phyloP scores from a whole-genome alignment of 2,113 vertebrate genomes.

The Muntiacus muntjak region DNA sequence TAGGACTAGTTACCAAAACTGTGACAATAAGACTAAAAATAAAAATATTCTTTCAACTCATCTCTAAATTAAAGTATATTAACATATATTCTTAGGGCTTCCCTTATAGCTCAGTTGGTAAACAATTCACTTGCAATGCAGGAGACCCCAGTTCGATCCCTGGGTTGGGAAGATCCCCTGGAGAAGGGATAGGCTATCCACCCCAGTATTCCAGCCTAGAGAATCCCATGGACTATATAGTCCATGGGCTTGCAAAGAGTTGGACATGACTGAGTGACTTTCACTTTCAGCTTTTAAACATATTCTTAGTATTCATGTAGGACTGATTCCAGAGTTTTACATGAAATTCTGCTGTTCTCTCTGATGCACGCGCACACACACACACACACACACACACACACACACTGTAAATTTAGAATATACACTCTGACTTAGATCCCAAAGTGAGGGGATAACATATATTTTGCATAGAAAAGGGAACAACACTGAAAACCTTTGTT shows the following conservation, averaged over 20 bases:
- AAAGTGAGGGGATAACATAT: neutral
- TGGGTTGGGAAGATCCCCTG: too few species aligned
- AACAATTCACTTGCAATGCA: too few species aligned
- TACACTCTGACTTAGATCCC: neutral
- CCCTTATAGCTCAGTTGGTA: too few species aligned
- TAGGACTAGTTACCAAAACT: neutral
- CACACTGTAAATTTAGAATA: neutral
- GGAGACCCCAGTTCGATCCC: too few species aligned
- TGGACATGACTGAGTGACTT: too few species aligned
- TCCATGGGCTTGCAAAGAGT: too few species aligned
- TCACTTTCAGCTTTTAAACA: neutral
- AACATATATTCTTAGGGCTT: neutral
- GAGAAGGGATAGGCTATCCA: too few species aligned
- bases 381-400: neutral
- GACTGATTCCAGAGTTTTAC: neutral
- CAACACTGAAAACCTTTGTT: neutral
- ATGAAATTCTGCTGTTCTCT: neutral
- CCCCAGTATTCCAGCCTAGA: too few species aligned
- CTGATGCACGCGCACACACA: neutral
- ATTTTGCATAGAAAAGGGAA: neutral
- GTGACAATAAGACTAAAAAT: neutral
- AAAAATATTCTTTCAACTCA: neutral
- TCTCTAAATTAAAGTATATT: constrained; percentile 3
- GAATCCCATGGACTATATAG: too few species aligned
- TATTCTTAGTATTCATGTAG: neutral